phyloP scores from a whole-genome alignment of 2,888 invertebrate species.

The Alloscopus bannaensis region DNA sequence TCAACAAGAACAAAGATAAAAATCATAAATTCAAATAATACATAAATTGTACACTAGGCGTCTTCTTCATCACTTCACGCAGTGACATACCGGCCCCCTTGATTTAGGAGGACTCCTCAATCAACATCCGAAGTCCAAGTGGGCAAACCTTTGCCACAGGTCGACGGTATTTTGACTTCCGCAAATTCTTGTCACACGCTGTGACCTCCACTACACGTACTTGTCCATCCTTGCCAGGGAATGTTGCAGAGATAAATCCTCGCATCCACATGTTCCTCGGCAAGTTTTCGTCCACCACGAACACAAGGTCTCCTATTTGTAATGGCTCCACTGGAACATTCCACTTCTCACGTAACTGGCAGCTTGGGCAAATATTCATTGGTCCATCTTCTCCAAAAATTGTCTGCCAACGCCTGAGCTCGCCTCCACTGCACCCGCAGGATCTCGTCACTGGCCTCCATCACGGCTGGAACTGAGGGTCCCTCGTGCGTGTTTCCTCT shows the following conservation, averaged over 20 bases:
- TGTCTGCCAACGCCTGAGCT: conserved; percentile 9
- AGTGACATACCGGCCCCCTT: too few relatives aligned
- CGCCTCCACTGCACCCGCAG: conserved; percentile 12
- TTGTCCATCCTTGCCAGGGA: conserved; percentile 27
- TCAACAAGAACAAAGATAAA: too few relatives aligned
- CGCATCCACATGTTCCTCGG: conserved; percentile 30
- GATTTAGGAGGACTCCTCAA: too few relatives aligned
- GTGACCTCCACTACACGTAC: conserved; percentile 35
- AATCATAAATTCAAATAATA: too few relatives aligned
- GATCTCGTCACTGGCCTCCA: not conserved
- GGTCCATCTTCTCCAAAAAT: conserved; percentile 33
- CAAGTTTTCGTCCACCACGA: conserved; percentile 23
- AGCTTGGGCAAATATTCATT: conserved; percentile 17
- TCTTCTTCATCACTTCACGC: too few relatives aligned
- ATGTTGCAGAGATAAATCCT: not conserved
- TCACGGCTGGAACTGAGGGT: conserved; percentile 1
- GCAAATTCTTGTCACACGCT: not conserved
- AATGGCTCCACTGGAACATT: not conserved
- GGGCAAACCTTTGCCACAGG: not conserved
- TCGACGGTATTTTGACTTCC: not conserved
- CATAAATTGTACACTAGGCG: too few relatives aligned
- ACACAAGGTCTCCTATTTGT: conserved; percentile 26
- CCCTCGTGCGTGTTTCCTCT: conserved; percentile 1
- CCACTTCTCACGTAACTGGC: conserved; percentile 14
- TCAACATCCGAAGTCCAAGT: not conserved